These are phyloP conservation scores for Pseudomugil tenellus DNA, from an alignment of 2,797 vertebrate genomes.

Conservation along the genomic window DNA sequence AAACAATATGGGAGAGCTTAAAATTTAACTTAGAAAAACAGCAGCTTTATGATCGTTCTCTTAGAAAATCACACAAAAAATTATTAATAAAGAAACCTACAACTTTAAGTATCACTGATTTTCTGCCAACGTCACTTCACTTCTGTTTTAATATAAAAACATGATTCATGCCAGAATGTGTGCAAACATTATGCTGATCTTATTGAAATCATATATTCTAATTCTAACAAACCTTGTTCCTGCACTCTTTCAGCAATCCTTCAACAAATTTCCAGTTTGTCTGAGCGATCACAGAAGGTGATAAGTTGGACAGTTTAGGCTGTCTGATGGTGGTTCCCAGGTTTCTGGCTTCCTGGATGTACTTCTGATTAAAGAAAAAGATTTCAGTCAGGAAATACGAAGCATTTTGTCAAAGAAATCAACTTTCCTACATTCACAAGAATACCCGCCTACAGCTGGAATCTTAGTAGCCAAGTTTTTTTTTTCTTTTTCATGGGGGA, in stretches of 20 bases:
- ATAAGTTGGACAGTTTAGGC: conserved; percentile 97
- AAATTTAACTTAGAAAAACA: background rate
- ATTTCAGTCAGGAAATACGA: conserved; percentile 24
- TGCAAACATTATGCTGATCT: background rate
- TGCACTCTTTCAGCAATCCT: conserved; percentile 95
- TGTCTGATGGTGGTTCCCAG: conserved; percentile 95
- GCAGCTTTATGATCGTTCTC: no score
- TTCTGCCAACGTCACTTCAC: background rate
- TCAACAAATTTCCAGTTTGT: conserved; percentile 99
- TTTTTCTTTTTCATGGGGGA: no score
- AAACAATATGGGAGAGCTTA: background rate
- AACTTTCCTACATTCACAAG: background rate
- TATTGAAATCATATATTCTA: background rate
- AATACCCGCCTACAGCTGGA: background rate
- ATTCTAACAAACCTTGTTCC: conserved; percentile 93
- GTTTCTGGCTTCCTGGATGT: conserved; percentile 98
- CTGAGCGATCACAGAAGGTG: conserved; percentile 97
- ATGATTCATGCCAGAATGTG: background rate
- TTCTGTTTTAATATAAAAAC: background rate
- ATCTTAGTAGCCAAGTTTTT: background rate
- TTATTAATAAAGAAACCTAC: background rate
- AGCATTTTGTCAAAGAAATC: background rate
- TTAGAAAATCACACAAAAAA: no score
- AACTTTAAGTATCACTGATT: background rate
- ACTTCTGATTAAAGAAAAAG: conserved; percentile 84